Percentiles rank a stretch among this genome's conserved stretches.
These are phyloP conservation scores for Trichacis sp. DNA, from an alignment of 2,888 invertebrate genomes.

Conservation along the genomic window DNA sequence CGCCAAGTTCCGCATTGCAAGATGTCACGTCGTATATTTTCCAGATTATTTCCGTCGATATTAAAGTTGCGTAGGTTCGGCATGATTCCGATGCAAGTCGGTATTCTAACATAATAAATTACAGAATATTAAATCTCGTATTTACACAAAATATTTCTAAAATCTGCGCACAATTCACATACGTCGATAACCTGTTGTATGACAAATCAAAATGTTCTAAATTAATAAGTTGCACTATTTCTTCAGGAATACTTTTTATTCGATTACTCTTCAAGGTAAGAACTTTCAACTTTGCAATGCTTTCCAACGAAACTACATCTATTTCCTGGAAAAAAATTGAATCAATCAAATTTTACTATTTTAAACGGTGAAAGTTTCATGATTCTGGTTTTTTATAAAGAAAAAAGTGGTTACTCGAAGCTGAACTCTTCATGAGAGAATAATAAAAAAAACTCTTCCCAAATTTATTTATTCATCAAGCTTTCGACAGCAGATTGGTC, in stretches of 20 bases:
- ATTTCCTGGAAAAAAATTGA: constrained; percentile 76
- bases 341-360: too few relatives aligned
- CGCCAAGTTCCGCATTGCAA: constrained; percentile 86
- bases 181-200: constrained; percentile 78
- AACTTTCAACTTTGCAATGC: constrained; percentile 79
- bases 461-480: too few relatives aligned
- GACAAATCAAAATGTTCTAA: constrained; percentile 87
- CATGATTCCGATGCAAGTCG: constrained; percentile 77
- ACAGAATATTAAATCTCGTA: too few relatives aligned
- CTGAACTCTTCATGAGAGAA: too few relatives aligned
- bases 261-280: constrained; percentile 88
- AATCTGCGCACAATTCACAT: constrained; percentile 45
- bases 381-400: too few relatives aligned
- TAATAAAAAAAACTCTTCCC: too few relatives aligned
- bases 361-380: too few relatives aligned
- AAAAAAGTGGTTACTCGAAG: too few relatives aligned
- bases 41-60: constrained; percentile 88
- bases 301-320: constrained; percentile 78
- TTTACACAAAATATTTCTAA: too few relatives aligned
- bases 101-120: constrained; percentile 71
- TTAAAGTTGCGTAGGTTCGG: constrained; percentile 85
- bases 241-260: constrained; percentile 81
- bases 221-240: constrained; percentile 80
- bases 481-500: too few relatives aligned
- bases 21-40: constrained; percentile 85